Percentiles rank a stretch among this genome's conserved stretches.
phyloP scores from a whole-genome alignment of 1,140 invertebrate species.

The Bombus affinis region DNA sequence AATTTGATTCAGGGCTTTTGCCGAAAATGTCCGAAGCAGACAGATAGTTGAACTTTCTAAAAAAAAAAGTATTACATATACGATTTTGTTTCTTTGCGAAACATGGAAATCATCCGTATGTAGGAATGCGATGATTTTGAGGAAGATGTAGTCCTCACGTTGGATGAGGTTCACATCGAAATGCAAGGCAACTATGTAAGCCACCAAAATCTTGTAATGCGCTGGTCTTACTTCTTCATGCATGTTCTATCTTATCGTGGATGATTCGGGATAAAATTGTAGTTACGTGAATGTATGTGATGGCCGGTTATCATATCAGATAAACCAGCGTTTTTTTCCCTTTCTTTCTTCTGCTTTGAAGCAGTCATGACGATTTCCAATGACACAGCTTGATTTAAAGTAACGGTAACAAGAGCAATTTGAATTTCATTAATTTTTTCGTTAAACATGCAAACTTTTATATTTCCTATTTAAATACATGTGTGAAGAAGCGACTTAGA shows the following conservation, averaged over 20 bases:
- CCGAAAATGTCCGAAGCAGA: background rate
- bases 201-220: slow-evolving; percentile 55
- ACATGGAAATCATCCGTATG: slow-evolving; percentile 64
- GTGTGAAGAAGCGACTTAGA: slow-evolving; percentile 27
- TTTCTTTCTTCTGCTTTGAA: background rate
- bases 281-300: background rate
- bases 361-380: background rate
- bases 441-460: background rate
- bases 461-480: background rate
- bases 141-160: slow-evolving; percentile 77
- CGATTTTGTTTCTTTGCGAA: slow-evolving; percentile 66
- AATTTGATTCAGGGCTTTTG: background rate
- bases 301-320: background rate
- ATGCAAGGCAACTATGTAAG: slow-evolving; percentile 81
- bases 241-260: slow-evolving; percentile 58
- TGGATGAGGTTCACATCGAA: slow-evolving; percentile 80
- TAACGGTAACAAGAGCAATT: background rate
- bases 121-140: slow-evolving; percentile 80
- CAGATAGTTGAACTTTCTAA: background rate
- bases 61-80: slow-evolving; percentile 13
- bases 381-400: background rate
- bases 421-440: background rate
- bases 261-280: slow-evolving; percentile 3
- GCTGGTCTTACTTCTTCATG: slow-evolving; percentile 57
- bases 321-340: background rate